Percentiles rank a stretch among this genome's conserved stretches.
Conservation (phyloP, 2,113 vertebrate genomes). For the Paralichthys olivaceus region DNA sequence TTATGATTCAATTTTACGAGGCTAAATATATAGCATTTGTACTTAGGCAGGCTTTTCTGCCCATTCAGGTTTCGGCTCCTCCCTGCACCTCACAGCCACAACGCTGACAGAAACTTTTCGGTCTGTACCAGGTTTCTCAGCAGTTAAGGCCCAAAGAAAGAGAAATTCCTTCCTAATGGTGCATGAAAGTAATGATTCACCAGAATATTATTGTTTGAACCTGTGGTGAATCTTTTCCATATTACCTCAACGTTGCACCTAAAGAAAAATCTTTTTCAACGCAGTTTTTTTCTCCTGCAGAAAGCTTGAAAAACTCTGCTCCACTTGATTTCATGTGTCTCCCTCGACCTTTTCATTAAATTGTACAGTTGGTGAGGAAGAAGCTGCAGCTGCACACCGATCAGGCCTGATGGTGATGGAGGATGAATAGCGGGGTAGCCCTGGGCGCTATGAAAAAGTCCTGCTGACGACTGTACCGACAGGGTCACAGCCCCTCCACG, state of each 20-base stretch:
- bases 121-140: conserved; percentile 56
- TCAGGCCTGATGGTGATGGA: conserved; percentile 59
- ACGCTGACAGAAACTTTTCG: conserved; percentile 43
- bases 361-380: conserved; percentile 48
- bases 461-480: conserved; percentile 64
- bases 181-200: conserved; percentile 69
- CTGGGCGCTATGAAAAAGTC: conserved; percentile 60
- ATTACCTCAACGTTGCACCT: conserved; percentile 63
- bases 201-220: conserved; percentile 63
- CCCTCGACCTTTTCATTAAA: conserved; percentile 38
- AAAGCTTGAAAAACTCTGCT: not conserved
- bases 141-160: conserved; percentile 53
- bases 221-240: conserved; percentile 56
- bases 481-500: conserved; percentile 68
- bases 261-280: conserved; percentile 20
- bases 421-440: conserved; percentile 67
- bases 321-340: conserved; percentile 21
- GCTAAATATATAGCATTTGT: conserved; percentile 22
- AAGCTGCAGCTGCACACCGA: conserved; percentile 67
- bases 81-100: conserved; percentile 20
- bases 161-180: conserved; percentile 72
- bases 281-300: not conserved
- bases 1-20: conserved; percentile 21
- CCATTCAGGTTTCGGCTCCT: not conserved
- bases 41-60: conserved; percentile 11